Conservation (phyloP, 2,797 vertebrate species). For the Helostoma temminkii region DNA sequence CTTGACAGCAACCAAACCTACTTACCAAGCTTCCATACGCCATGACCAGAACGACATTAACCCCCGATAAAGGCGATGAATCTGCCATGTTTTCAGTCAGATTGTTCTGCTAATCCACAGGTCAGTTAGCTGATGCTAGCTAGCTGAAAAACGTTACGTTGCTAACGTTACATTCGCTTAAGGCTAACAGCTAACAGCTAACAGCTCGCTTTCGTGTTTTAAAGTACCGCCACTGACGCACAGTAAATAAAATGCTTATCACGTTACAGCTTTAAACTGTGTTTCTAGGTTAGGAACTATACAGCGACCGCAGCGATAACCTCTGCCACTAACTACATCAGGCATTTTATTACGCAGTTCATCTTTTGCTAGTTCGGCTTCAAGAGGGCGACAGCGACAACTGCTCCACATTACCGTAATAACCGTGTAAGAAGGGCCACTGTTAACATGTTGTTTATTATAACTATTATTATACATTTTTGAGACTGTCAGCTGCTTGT, state of each 20-base stretch:
- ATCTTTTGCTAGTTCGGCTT: conserved; percentile 9
- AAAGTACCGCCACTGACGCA: background rate
- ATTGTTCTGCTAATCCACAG: conserved; percentile 3
- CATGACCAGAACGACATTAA: conserved; percentile 97
- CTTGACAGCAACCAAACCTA: background rate
- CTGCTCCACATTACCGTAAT: conserved; percentile 69
- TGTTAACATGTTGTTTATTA: too few species aligned
- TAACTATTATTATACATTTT: too few species aligned
- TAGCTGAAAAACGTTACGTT: background rate
- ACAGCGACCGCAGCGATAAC: accelerated
- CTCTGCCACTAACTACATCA: background rate
- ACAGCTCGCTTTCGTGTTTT: background rate
- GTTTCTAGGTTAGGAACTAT: background rate
- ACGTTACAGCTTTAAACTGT: background rate
- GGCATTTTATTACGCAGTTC: conserved; percentile 36
- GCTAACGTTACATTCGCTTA: conserved; percentile 50
- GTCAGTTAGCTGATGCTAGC: conserved; percentile 11
- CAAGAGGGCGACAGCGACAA: conserved; percentile 10
- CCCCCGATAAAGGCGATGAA: conserved; percentile 86
- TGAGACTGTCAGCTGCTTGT: too few species aligned
- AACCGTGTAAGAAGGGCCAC: too few species aligned
- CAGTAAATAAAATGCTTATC: background rate
- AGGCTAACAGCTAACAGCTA: conserved; percentile 16
- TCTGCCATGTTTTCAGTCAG: conserved; percentile 67
- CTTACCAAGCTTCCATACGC: conserved; percentile 96